These are phyloP conservation scores for Trachurus trachurus DNA, from an alignment of 2,797 vertebrate species.

Conservation along the genomic window DNA sequence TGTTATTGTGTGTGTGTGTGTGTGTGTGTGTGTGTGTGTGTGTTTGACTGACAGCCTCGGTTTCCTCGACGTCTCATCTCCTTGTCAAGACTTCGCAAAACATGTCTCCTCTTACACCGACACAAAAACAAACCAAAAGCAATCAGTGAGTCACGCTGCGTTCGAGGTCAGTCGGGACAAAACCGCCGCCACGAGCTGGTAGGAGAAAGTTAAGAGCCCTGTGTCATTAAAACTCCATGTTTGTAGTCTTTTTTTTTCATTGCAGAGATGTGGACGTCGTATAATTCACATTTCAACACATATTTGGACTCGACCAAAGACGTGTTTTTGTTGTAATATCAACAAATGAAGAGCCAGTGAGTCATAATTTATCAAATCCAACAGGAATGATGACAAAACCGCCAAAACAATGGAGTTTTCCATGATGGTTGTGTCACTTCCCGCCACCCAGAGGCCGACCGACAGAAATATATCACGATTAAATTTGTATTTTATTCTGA, in stretches of 20 bases:
- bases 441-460: not conserved
- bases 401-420: slow-evolving; percentile 20
- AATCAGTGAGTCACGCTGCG: slow-evolving; percentile 22
- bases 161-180: slow-evolving; percentile 19
- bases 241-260: not conserved
- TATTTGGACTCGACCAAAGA: too few species aligned
- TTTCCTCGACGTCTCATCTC: not conserved
- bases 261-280: too few species aligned
- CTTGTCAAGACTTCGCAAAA: not conserved
- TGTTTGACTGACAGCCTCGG: slow-evolving; percentile 32
- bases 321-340: too few species aligned
- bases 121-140: not conserved
- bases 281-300: too few species aligned
- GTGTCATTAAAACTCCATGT: not conserved
- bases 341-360: slow-evolving; percentile 4
- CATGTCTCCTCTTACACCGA: slow-evolving; percentile 10
- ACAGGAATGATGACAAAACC: slow-evolving; percentile 24
- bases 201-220: not conserved
- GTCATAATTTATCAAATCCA: slow-evolving; percentile 41
- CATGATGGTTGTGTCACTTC: slow-evolving; percentile 15
- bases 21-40: slow-evolving; percentile 18
- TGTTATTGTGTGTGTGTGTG: not conserved
- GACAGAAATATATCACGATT: not conserved
- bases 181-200: not conserved
- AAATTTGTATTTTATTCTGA: too few species aligned